These are phyloP conservation scores for Acrobasis consociella DNA, from an alignment of 2,888 invertebrate species.

Conservation along the genomic window DNA sequence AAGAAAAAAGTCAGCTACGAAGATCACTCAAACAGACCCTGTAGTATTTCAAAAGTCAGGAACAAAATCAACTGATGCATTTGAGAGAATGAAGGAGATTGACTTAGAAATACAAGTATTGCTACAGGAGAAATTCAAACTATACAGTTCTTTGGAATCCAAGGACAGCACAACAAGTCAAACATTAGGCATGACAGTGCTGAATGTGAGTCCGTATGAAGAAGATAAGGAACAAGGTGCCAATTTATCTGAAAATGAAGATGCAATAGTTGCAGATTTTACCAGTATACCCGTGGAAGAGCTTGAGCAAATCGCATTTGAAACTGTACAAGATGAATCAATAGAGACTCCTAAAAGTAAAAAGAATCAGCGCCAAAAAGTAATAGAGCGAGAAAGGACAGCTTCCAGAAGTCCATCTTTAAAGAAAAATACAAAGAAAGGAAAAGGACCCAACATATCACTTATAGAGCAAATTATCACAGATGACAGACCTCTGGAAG, in stretches of 20 bases:
- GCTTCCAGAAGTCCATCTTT: constrained; percentile 50
- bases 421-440: constrained; percentile 46
- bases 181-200: constrained; percentile 69
- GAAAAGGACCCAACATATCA: constrained; percentile 67
- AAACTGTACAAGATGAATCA: constrained; percentile 46
- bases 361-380: constrained; percentile 46
- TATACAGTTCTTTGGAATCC: constrained; percentile 78
- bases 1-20: constrained; percentile 41
- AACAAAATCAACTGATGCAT: constrained; percentile 55
- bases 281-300: constrained; percentile 71
- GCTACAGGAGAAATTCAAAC: constrained; percentile 81
- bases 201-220: constrained; percentile 57
- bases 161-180: constrained; percentile 48
- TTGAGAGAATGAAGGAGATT: constrained; percentile 84
- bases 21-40: constrained; percentile 59
- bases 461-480: constrained; percentile 71
- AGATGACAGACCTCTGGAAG: constrained; percentile 70
- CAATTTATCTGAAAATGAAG: constrained; percentile 36
- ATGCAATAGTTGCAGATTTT: constrained; percentile 66
- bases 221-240: constrained; percentile 35
- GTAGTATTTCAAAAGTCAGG: constrained; percentile 37
- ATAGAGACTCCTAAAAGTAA: constrained; percentile 37
- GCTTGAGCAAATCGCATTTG: constrained; percentile 68
- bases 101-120: constrained; percentile 82
- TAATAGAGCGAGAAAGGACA: constrained; percentile 41